These are phyloP conservation scores for Typhlichthys eigenmanni DNA, from an alignment of 2,797 vertebrate genomes.

Conservation along the genomic window DNA sequence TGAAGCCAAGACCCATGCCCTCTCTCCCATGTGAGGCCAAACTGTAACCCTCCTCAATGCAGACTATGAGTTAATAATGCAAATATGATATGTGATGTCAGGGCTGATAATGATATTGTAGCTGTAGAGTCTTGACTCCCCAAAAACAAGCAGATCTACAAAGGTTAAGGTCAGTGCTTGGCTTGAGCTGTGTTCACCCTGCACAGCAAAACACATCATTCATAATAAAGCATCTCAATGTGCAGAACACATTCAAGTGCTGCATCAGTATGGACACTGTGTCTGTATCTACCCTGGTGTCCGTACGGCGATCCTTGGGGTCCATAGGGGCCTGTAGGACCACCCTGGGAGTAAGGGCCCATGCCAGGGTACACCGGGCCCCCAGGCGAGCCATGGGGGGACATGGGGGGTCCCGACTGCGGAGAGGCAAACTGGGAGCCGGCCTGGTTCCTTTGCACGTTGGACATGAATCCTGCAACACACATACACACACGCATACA, in stretches of 20 bases:
- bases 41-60: slow-evolving; percentile 12
- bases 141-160: no score
- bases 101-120: no score
- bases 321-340: slow-evolving; percentile 85
- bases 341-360: slow-evolving; percentile 86
- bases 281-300: slow-evolving; percentile 84
- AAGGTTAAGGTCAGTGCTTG: no score
- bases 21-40: slow-evolving; percentile 31
- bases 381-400: slow-evolving; percentile 88
- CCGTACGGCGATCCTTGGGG: slow-evolving; percentile 90
- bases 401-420: slow-evolving; percentile 88
- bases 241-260: neutral
- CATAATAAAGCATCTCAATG: neutral
- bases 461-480: slow-evolving; percentile 46
- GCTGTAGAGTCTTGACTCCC: no score
- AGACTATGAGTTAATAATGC: slow-evolving; percentile 23
- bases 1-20: slow-evolving; percentile 49
- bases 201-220: neutral
- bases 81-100: neutral
- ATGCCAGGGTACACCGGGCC: slow-evolving; percentile 88
- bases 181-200: no score
- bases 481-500: no score
- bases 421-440: slow-evolving; percentile 89
- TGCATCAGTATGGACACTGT: neutral
- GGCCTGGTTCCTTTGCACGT: slow-evolving; percentile 88